Evolutionary conservation across 2,888 invertebrate genomes (phyloP), one percentile per base, ranked within the genome.

Genomic region (Campopleginae sp.): DNA sequence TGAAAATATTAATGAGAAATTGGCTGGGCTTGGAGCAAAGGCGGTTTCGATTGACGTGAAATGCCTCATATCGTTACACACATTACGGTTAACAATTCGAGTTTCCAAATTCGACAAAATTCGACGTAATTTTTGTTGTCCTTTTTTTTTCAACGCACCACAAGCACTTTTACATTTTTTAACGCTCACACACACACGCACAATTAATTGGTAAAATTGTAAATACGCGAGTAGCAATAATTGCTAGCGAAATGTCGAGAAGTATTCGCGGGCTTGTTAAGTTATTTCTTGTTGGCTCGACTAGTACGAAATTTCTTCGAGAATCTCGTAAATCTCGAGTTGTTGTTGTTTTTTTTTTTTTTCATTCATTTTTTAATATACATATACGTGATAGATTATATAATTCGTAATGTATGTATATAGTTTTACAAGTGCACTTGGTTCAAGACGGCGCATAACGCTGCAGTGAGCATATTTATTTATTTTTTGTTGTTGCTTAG

Each of bases 391-490:
- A 12, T 23, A 54, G 10, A 27, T 23, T 58, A 58, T 58, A 27
- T 58, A 14, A 14, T 27, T 58, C 27, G 27, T 44, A 17, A 23
- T 74, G 46, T 76, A 54, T 68, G 42, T 74, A 66, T 70, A 90
- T 88, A 89, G 88, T 89, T 74, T 91, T 90, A 91, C 92, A 93
- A 92, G 92, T 92, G 92, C 92, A 92, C 92, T 92, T 93, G 89
- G 91, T 91, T 89, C 89, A 85, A 92, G 92, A 93, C 92, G 92
- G 92, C 91, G 91, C 91, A 87, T 87, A 74, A 82, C 80, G 90
- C 91, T 91, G 85, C 84, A 70, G 80, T 82, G 83, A 86, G 84
- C 86, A 84, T 80, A 85, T 85, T 85, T 58, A 82, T 84, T 31
- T 83, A 81, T 84, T 81, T 33, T 54, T 65, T 46, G 14, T 42